Percentiles rank a stretch among this genome's conserved stretches.
Evolutionary conservation across 2,888 invertebrate species (phyloP).

Genomic region (Cynaeus angustus): DNA sequence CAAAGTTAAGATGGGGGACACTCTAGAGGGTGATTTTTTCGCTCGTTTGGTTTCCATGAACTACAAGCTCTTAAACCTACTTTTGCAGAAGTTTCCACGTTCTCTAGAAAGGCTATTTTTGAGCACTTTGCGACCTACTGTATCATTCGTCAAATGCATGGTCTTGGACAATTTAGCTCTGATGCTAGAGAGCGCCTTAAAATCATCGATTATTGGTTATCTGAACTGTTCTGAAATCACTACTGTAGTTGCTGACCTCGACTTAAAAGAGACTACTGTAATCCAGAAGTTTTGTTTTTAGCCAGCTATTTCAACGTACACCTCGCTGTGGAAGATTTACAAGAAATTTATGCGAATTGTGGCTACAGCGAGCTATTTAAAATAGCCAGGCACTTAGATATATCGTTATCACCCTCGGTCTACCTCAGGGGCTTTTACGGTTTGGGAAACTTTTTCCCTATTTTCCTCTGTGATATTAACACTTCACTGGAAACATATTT

Average conservation of each 20-base stretch:
- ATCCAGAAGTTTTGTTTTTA: not conserved
- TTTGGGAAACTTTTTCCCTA: not conserved
- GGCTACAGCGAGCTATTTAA: not conserved
- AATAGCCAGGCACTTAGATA: not conserved
- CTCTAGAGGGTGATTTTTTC: not conserved
- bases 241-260: too few species aligned
- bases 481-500: not conserved
- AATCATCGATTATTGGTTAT: too few species aligned
- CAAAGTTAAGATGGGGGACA: not conserved
- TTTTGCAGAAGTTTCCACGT: not conserved
- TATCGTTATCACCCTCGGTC: not conserved
- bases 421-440: not conserved
- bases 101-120: not conserved
- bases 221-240: too few species aligned
- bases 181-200: too few species aligned
- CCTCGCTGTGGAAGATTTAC: not conserved
- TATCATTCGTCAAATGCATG: too few species aligned
- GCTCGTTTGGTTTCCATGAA: not conserved
- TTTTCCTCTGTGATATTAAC: not conserved
- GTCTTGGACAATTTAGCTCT: too few species aligned
- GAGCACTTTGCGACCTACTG: not conserved
- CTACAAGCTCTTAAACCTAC: not conserved
- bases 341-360: not conserved
- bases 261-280: not conserved
- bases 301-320: not conserved